Evolutionary conservation across 2,888 invertebrate genomes (phyloP).

Genomic region (Helicoverpa assulta): DNA sequence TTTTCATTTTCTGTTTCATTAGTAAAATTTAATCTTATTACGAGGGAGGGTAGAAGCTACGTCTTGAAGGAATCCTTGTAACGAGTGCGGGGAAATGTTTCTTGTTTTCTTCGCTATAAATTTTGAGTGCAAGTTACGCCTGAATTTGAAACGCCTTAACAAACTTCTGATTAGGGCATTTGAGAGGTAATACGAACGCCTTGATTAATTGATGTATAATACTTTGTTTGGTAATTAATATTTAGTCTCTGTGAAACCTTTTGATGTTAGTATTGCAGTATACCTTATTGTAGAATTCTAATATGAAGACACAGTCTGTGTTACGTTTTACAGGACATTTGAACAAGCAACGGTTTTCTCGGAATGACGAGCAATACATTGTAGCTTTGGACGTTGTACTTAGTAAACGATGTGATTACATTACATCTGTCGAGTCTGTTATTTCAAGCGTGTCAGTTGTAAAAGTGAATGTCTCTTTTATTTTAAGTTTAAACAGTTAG

Average conservation of each 20-base stretch:
- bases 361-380: background rate
- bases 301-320: background rate
- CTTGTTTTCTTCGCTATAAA: slow-evolving; percentile 64
- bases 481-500: no score
- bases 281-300: background rate
- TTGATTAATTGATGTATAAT: slow-evolving; percentile 20
- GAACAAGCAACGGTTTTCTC: background rate
- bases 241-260: background rate
- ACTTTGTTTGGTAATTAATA: background rate
- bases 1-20: slow-evolving; percentile 88
- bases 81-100: slow-evolving; percentile 74
- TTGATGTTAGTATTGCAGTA: background rate
- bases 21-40: slow-evolving; percentile 87
- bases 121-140: slow-evolving; percentile 69
- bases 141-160: slow-evolving; percentile 56
- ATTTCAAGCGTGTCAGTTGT: background rate
- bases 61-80: slow-evolving; percentile 78
- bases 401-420: background rate
- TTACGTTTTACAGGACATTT: no score
- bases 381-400: background rate
- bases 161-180: slow-evolving; percentile 27
- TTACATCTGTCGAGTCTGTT: background rate
- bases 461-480: background rate
- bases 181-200: background rate
- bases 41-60: slow-evolving; percentile 75